A percentile compares a stretch with the other conserved stretches of the same genome.
These are phyloP conservation scores for Gymnoscopelus braueri DNA, from an alignment of 2,797 vertebrate species.

Conservation along the genomic window DNA sequence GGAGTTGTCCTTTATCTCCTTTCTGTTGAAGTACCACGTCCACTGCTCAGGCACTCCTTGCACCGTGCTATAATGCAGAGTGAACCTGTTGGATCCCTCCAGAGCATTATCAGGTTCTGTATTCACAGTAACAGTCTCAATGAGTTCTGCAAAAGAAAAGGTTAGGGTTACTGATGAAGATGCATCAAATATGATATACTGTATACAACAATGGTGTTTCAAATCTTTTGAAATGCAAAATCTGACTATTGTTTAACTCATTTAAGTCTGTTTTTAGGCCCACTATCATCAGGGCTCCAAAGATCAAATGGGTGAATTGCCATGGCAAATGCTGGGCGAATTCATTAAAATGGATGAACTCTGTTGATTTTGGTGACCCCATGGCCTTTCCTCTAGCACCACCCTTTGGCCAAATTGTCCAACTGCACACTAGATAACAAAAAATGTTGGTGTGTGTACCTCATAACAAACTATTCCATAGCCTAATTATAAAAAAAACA, in stretches of 20 bases:
- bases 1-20: constrained; percentile 41
- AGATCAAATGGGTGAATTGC: not conserved
- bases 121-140: constrained; percentile 59
- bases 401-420: no score
- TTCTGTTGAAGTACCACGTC: constrained; percentile 77
- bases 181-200: not conserved
- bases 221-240: not conserved
- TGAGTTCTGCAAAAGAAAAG: constrained; percentile 59
- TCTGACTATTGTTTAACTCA: not conserved
- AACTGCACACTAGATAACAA: no score
- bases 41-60: constrained; percentile 64
- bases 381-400: no score
- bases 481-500: no score
- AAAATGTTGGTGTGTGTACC: no score
- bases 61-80: constrained; percentile 71
- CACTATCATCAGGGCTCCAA: no score
- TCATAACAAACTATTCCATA: no score
- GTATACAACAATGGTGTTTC: not conserved
- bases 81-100: constrained; percentile 64
- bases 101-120: not conserved
- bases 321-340: no score
- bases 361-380: no score
- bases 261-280: not conserved
- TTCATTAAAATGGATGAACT: no score
- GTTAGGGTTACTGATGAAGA: not conserved